Percentiles rank a stretch among this genome's conserved stretches.
Evolutionary conservation across 1,140 invertebrate genomes (phyloP).

Genomic region (Magallana gigas): DNA sequence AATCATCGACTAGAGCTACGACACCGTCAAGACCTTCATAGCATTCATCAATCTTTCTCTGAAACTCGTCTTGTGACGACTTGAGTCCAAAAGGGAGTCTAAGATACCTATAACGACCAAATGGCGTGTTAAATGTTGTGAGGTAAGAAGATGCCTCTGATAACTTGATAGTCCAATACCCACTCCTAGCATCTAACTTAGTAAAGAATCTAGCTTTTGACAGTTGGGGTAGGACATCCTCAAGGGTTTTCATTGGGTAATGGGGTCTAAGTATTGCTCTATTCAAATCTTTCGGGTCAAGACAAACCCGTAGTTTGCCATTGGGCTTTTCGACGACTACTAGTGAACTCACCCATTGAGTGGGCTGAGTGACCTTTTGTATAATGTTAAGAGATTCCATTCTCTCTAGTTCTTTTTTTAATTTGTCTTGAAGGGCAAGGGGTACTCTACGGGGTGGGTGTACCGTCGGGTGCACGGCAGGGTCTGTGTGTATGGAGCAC

Average conservation of each 20-base stretch:
- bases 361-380: constrained; percentile 58
- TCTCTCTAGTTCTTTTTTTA: constrained; percentile 61
- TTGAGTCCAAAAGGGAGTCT: constrained; percentile 76
- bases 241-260: constrained; percentile 50
- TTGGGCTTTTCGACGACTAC: constrained; percentile 33
- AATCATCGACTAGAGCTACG: constrained; percentile 77
- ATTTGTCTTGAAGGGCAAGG: constrained; percentile 29
- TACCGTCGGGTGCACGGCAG: constrained; percentile 27
- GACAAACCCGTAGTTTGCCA: constrained; percentile 71
- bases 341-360: constrained; percentile 63
- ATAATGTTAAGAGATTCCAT: constrained; percentile 58
- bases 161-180: constrained; percentile 51
- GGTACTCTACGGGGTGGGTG: constrained; percentile 44
- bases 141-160: no score
- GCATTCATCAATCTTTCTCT: constrained; percentile 71
- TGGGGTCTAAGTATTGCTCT: constrained; percentile 74
- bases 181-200: constrained; percentile 50
- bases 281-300: constrained; percentile 81
- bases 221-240: constrained; percentile 54
- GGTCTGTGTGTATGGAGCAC: neutral
- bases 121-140: no score
- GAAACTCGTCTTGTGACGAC: constrained; percentile 60
- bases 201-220: constrained; percentile 49
- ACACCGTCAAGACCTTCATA: constrained; percentile 71
- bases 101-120: constrained; percentile 70